Evolutionary conservation across 2,888 invertebrate species (phyloP), one percentile per base, ranked within the genome.

Genomic region (Palloptera scutellata): DNA sequence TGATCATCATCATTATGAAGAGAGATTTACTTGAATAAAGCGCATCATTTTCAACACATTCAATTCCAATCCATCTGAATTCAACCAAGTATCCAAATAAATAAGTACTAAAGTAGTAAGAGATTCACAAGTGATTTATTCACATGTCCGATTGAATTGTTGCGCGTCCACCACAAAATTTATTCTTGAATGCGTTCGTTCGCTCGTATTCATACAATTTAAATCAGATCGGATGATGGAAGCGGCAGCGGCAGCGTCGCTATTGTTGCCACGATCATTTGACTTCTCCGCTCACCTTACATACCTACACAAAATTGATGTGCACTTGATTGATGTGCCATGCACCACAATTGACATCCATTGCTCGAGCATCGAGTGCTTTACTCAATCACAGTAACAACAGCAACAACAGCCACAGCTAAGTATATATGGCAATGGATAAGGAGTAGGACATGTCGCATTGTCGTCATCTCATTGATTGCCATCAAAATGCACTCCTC

Each of bases 141-240:
- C 81, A 82, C 82, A 82, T 81, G 81, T 82, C 79, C 81, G 81
- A 84, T 84, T 83, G 83, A 84, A 84, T 84, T 83, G 84, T 77
- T 78, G 77, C 76, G 76, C 79, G 51, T 51, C 17, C 61, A 15
- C 53, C 41, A 20, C 43, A 48, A 48, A 48, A 48, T 13, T n/a
- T 40, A 63, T 64, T 54, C 67, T 61, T 45, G 59, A 64, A 55
- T 60, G 45, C 30, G 41, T 43, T 59, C 54, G 13, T 52, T 40
- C 42, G 54, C 42, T 63, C 67, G 11, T 40, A 55, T 13, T 42
- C 54, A 51, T 53, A 40, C 53, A 60, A 57, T 43, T 19, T 15
- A 51, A 58, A 62, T 30, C 43, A 43, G 41, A 41, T 48, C 61
- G 61, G 48, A 62, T 53, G 69, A 43, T 42, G 41, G 4, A 40